Evolutionary conservation across 1,140 invertebrate genomes (phyloP).

Genomic region (Scaptomyza montana): DNA sequence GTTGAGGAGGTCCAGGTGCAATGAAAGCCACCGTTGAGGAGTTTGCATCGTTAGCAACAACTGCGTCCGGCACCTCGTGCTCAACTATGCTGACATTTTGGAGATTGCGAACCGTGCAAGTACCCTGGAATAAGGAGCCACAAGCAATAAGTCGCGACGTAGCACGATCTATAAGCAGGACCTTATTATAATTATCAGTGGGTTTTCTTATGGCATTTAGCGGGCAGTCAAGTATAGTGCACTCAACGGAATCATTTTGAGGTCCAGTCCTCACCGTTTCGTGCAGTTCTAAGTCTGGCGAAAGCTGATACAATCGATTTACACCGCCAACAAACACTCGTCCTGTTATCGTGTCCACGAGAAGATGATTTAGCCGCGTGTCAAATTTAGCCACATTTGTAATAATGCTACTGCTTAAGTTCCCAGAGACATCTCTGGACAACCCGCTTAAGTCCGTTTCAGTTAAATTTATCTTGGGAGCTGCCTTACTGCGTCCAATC

Average conservation of each 20-base stretch:
- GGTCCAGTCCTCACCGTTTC: slow-evolving; percentile 94
- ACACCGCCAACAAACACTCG: slow-evolving; percentile 96
- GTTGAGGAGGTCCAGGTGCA: slow-evolving; percentile 95
- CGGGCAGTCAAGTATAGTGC: slow-evolving; percentile 93
- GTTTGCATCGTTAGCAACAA: slow-evolving; percentile 97
- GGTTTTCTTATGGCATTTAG: slow-evolving; percentile 88
- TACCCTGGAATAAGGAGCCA: slow-evolving; percentile 95
- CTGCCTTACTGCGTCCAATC: slow-evolving; percentile 10
- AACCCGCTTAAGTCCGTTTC: background rate
- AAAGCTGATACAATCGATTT: slow-evolving; percentile 96
- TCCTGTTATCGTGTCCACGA: slow-evolving; percentile 96
- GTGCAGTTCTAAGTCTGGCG: slow-evolving; percentile 91
- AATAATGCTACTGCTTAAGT: slow-evolving; percentile 63
- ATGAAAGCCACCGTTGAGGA: slow-evolving; percentile 98
- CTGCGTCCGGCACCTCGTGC: slow-evolving; percentile 91
- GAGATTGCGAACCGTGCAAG: slow-evolving; percentile 94
- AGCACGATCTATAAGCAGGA: slow-evolving; percentile 96
- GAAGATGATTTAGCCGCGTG: slow-evolving; percentile 89
- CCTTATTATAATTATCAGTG: slow-evolving; percentile 97
- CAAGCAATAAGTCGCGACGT: slow-evolving; percentile 96
- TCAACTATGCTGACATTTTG: slow-evolving; percentile 94
- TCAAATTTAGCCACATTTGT: slow-evolving; percentile 75
- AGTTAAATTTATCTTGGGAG: slow-evolving; percentile 34
- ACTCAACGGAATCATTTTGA: slow-evolving; percentile 93
- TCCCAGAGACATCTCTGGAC: slow-evolving; percentile 3